Base-by-base conservation (phyloP, 2,888 invertebrate species). In the Ischnura elegans region DNA sequence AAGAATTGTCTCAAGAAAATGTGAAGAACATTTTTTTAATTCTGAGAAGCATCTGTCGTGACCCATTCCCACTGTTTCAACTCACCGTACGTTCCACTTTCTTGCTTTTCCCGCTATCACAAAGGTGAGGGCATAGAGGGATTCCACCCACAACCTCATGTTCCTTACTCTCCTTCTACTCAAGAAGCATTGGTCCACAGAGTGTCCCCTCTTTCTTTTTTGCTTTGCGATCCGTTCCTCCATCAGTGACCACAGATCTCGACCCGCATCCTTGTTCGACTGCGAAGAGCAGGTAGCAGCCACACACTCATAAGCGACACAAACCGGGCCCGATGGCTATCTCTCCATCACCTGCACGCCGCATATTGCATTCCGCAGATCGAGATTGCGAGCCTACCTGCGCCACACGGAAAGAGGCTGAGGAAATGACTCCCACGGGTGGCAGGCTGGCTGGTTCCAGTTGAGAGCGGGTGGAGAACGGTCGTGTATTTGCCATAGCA, bases 281-380 rank as follows among this genome's bases (percentile, higher is more conserved):
- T 86, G 21, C 36, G 86, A 25, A 46, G 29, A 76, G 76, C 76
- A 29, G 76, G 76, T 76, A 76, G 76, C n/a, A 8, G 76, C 29
- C 36, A 76, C 36, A 36, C 51, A 51, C 51, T 51, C 76, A 76
- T 36, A 76, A 36, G 76, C 36, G 76, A 76, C 76, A 76, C 76
- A 76, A 76, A 76, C 76, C 76, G 76, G 36, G 8, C 76, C 36
- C 76, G 76, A 76, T 76, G n/a, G 13, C 76, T 76, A 76, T 76
- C 76, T 76, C 36, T 10, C 6, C 61, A 8, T 16, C 66, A 8
- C 16, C 76, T 16, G 13, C 76, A 36, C 13, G 29, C 3, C 36
- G 76, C 13, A 10, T 29, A 76, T 36, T 36, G 76, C 76, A 76
- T 76, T 76, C 76, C 76, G 76, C 76, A 36, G 76, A 36, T 16